Base-by-base conservation (phyloP, 2,113 vertebrate species). In the Calidris pygmaea region DNA sequence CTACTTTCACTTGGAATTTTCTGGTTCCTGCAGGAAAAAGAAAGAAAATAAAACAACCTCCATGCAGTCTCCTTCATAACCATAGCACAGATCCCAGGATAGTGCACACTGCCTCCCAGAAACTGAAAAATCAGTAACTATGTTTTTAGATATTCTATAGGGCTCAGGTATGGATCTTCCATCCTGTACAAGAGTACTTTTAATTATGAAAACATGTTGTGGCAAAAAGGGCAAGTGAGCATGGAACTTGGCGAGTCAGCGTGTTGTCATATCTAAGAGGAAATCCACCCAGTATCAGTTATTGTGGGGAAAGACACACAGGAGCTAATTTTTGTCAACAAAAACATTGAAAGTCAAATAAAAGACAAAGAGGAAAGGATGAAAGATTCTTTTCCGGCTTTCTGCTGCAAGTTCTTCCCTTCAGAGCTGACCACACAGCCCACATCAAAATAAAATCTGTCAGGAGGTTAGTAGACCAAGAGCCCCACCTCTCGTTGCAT, bases 291-390 rank as follows among this genome's bases (percentile, higher is more conserved):
- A 15, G 23, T 12, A 15, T 7, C 43, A 30, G 6, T 13, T 55
- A 20, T 1, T 29, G 12, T 0, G 3, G 23, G 17, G 23, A 10
- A 27, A 22, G 41, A 47, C 7, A 39, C 0, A 0, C 1, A 3
- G 29, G 29, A 72, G 30, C 13, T 32, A 34, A 3, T 48, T 76
- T 85, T 90, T 60, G 17, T 53, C 37, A n/a, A 37, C 27, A 68
- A 18, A 72, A 59, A 4, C 3, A 3, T 3, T 1, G 1, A 22
- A 80, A 83, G 43, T 60, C 52, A 88, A 88, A 39, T 14, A 22
- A 79, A 90, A 82, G 16, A 20, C 21, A 29, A 18, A 30, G 6
- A 74, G 18, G 11, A 67, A 79, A 73, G 15, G 24, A 32, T 8
- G 3, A 39, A 43, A 55, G 3, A 34, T 68, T 34, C 20, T 79